Evolutionary conservation across 2,113 vertebrate genomes (phyloP), one percentile per base, ranked within the genome.

Genomic region (Trogon melanurus): DNA sequence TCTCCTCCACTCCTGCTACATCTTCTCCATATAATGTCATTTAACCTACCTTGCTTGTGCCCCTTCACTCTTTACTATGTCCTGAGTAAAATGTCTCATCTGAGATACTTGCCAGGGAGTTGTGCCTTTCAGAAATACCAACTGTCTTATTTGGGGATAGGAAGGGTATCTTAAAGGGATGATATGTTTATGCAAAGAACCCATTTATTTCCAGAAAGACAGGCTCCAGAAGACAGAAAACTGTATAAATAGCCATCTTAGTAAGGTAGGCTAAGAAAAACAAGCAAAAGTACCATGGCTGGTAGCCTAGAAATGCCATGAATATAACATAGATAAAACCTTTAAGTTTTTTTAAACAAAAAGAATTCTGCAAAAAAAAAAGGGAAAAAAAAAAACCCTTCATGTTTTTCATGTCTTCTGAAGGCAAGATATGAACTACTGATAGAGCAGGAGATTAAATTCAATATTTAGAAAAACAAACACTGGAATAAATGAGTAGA

Each of bases 201-300:
- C 5, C 3, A 2, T 61, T 58, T 67, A 41, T 56, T 79, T 75
- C 25, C 14, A 50, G 4, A 51, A 3, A 25, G 3, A 86, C 79
- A 23, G 9, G 16, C 10, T 66, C 3, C 13, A 74, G 26, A 44
- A 30, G 16, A 71, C 8, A n/a, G 6, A 45, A 21, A 61, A 6
- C 3, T 36, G 1, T 69, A 12, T 32, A 11, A 85, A 26, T 25
- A 69, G 2, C 4, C 6, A 48, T 72, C 29, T 84, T 25, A 20
- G 12, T 15, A 73, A 56, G 48, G 6, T 11, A 3, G 16, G 8
- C 7, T n/a, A 21, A 71, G 27, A 71, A 96, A 82, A 75, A 1
- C 5, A 60, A 69, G 26, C 8, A 6, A 56, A 83, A 54, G 1
- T 23, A 11, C 9, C 50, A 3, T 13, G 8, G 1, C 0, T 64